Base-by-base conservation (phyloP, 2,113 vertebrate species). In the Ariopsis seemanni region DNA sequence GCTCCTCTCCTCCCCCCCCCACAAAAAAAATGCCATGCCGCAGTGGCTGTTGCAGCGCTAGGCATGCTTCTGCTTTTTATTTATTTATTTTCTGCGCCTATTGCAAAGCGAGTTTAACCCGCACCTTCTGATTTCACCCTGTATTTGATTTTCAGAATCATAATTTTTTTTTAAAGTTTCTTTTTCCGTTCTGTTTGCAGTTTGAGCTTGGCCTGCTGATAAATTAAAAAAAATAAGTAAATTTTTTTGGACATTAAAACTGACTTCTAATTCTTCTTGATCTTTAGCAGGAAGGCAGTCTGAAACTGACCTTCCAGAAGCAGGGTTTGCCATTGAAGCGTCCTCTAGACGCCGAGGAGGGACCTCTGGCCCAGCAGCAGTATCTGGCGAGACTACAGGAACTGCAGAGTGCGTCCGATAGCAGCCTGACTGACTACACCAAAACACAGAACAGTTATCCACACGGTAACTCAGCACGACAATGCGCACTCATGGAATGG, bases 261-360 rank as follows among this genome's bases (percentile, higher is more conserved):
- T 69, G 42, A 84, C 10, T 11, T 82, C 60, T 50, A 34, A n/a
- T 74, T 55, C 85, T 12, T 62, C 71, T 30, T 87, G 58, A 81
- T 80, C 53, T 83, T 72, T 89, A 96, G 95, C 95, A 99, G 97
- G 98, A 99, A 94, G 97, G 97, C 90, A 97, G 98, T 92, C 96
- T 99, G 93, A 99, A 99, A 94, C 93, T 99, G 94, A 99, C 98
- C 91, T 99, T 99, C 96, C 98, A 99, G 95, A 99, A 99, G 94
- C 98, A 99, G 93, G 97, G 96, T 72, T 91, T 96, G 89, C 95
- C 96, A 88, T 95, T 98, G 90, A 99, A 99, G 93, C 97, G 98
- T 86, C 96, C 97, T 4, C 93, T 97, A 89, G 97, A 99, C 82
- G 92, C 93, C 0, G 98, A 99, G 71, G 98, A 99, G 89, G 94